Evolutionary conservation across 2,113 vertebrate species (phyloP).

Genomic region (Bombycilla garrulus): DNA sequence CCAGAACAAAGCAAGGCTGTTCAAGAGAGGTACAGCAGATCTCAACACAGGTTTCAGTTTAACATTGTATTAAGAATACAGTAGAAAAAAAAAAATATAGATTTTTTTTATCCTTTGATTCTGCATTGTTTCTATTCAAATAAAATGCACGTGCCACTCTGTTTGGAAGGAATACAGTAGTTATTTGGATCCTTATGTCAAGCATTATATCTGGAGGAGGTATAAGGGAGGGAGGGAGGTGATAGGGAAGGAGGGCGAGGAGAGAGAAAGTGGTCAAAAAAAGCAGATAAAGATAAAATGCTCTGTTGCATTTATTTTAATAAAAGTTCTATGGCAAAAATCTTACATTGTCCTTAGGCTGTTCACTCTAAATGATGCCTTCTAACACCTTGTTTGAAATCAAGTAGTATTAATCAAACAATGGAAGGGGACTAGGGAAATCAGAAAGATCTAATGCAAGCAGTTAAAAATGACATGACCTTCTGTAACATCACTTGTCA

Average conservation of each 20-base stretch:
- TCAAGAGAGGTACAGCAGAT: background rate
- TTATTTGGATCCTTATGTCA: background rate
- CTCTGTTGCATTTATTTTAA: background rate
- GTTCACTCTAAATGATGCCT: constrained; percentile 69
- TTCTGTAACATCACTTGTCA: constrained; percentile 98
- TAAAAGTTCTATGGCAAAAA: background rate
- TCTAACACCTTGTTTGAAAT: constrained; percentile 70
- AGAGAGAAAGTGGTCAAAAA: background rate
- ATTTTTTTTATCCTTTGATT: background rate
- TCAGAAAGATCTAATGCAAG: constrained; percentile 93
- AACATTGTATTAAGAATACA: background rate
- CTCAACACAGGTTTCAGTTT: background rate
- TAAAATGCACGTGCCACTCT: background rate
- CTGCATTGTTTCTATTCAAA: constrained; percentile 1
- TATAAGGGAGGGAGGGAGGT: background rate
- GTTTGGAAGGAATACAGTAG: background rate
- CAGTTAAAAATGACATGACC: constrained; percentile 98
- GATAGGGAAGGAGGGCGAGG: background rate
- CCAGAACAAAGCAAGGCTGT: background rate
- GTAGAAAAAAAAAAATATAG: background rate
- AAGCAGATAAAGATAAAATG: background rate
- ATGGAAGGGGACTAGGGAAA: constrained; percentile 87
- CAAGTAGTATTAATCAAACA: constrained; percentile 80
- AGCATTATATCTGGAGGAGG: background rate
- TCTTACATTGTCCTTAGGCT: constrained; percentile 24